Evolutionary conservation across 2,888 invertebrate species (phyloP), one percentile per base, ranked within the genome.

Genomic region (Ctena decussata): DNA sequence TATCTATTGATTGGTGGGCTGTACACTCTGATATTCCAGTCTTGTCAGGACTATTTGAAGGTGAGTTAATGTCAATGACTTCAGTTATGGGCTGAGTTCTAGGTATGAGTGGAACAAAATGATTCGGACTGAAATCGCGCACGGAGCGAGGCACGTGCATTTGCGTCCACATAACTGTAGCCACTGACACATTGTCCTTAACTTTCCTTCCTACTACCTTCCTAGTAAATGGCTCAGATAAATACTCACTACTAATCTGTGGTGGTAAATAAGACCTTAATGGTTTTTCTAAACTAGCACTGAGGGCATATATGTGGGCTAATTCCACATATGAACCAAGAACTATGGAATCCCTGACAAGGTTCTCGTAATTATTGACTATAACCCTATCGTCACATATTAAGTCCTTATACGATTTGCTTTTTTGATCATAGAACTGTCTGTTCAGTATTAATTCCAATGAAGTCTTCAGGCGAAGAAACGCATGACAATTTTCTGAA

Each of bases 241-340:
- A 39, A 75, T 37, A 35, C 32, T 80, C 80, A 35, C 27, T 35
- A n/a, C 35, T 24, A 15, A 49, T 37, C 46, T 74, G 80, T 30
- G 74, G 49, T 21, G 69, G 80, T 49, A 65, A 74, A 27, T 65
- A 46, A 3, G 80, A 80, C 32, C 35, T 70, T 35, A 81, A 70
- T 3, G 76, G 75, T 24, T 37, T 18, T 6, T 37, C 70, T 12
- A 81, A 18, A 5, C 41, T 44, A 2, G 81, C 81, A 76, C 81
- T 81, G 1, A 80, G 65, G 12, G 80, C 75, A 41, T 77, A 77
- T 5, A 81, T 41, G 41, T 81, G 81, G 0, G 46, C 76, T 77
- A 77, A 77, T 41, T 73, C 82, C 11, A 65, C 35, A 49, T 44
- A 82, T 12, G 46, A 46, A 2, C 30, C 49, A 24, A 18, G 44